These are phyloP conservation scores for Harpegnathos saltator DNA, from an alignment of 1,140 invertebrate species.

Conservation along the genomic window DNA sequence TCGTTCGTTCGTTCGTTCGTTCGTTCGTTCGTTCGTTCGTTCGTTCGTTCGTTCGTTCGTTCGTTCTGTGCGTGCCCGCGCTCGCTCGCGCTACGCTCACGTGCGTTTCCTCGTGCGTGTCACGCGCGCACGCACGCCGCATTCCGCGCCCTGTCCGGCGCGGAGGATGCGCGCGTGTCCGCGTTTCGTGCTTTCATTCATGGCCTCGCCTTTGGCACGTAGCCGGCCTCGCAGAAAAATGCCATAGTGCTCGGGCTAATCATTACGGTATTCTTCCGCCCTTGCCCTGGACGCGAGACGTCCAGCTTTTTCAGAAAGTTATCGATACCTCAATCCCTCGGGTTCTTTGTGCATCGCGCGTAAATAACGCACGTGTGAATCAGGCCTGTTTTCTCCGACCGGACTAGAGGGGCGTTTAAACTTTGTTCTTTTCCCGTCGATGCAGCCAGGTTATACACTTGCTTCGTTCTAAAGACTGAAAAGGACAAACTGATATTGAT, in stretches of 20 bases:
- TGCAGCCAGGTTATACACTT: too few relatives aligned
- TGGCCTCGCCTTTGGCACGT: conserved; percentile 23
- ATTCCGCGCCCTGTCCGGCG: background rate
- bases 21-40: background rate
- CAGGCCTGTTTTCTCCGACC: too few relatives aligned
- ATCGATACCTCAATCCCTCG: background rate
- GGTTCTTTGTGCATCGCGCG: conserved; percentile 15
- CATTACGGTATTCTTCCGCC: conserved; percentile 19
- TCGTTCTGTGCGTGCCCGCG: background rate
- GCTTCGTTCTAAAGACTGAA: too few relatives aligned
- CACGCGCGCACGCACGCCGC: conserved; percentile 29
- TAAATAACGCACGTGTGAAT: background rate
- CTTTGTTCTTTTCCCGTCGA: too few relatives aligned
- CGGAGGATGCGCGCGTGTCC: conserved; percentile 11
- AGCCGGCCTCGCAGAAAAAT: background rate
- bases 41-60: background rate
- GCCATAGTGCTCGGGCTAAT: background rate
- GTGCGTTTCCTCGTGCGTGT: background rate
- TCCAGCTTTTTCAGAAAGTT: background rate
- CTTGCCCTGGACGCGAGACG: background rate
- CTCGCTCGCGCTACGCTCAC: background rate
- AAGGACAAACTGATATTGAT: too few relatives aligned
- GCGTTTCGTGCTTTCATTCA: conserved; percentile 23
- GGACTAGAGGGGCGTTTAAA: too few relatives aligned
- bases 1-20: too few relatives aligned